Evolutionary conservation across 2,888 invertebrate species (phyloP).

Genomic region (Adineta ricciae): DNA sequence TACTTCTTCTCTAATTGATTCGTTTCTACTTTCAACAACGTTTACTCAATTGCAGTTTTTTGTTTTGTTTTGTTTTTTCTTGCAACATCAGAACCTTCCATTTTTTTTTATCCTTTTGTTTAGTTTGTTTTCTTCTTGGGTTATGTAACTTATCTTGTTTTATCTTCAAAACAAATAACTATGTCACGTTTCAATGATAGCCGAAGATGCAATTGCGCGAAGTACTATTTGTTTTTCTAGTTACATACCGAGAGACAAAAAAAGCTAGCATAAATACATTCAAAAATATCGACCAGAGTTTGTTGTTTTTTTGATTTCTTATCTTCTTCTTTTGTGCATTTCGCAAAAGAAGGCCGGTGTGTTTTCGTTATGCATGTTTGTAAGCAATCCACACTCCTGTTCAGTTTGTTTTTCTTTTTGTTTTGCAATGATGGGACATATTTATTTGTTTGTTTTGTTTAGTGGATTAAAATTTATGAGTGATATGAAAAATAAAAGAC

Average conservation of each 20-base stretch:
- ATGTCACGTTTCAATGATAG: neutral
- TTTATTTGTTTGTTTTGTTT: neutral
- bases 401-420: neutral
- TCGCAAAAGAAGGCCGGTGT: constrained; percentile 3
- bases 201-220: neutral
- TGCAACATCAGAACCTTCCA: neutral
- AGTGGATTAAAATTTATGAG: neutral
- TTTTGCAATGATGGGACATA: neutral
- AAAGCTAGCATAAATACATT: neutral
- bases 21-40: neutral
- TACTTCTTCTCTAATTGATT: neutral
- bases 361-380: neutral
- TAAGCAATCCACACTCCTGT: neutral
- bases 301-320: neutral
- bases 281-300: neutral
- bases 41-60: no score
- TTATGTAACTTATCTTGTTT: neutral
- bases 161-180: neutral
- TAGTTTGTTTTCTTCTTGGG: neutral
- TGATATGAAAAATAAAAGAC: neutral
- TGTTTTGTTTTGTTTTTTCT: neutral
- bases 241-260: neutral
- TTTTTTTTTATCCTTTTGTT: neutral
- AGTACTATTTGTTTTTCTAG: neutral
- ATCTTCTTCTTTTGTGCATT: neutral